These are phyloP conservation scores for Damaliscus lunatus DNA, from an alignment of 2,113 vertebrate genomes.

Conservation along the genomic window DNA sequence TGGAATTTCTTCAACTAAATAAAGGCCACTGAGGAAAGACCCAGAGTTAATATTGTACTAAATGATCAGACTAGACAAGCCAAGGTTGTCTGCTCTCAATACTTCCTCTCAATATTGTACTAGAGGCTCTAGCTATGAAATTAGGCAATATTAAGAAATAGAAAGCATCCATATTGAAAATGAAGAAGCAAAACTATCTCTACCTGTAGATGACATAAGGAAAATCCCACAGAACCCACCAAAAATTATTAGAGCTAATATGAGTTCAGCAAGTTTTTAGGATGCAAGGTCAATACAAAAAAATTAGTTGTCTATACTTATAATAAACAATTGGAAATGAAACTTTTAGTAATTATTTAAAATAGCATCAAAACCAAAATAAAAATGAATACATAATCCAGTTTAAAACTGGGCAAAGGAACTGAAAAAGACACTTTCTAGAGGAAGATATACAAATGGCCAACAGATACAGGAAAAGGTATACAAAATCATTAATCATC, in stretches of 20 bases:
- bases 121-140: neutral
- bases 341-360: neutral
- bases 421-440: neutral
- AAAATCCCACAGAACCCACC: neutral
- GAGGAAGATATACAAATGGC: neutral
- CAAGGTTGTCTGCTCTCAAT: neutral
- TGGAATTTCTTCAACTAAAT: neutral
- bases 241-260: neutral
- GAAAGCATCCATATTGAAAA: neutral
- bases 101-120: neutral
- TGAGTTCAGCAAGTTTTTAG: neutral
- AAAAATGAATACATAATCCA: neutral
- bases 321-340: neutral
- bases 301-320: neutral
- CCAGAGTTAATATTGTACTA: neutral
- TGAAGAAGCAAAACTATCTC: neutral
- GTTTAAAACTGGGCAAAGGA: neutral
- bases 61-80: neutral
- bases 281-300: neutral
- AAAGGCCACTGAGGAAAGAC: neutral
- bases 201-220: neutral
- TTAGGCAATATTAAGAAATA: neutral
- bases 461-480: neutral
- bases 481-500: neutral
- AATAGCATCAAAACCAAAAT: conserved; percentile 9